A percentile compares a stretch with the other conserved stretches of the same genome.
Conservation (phyloP, 2,888 invertebrate genomes). For the Clusia tigrina region DNA sequence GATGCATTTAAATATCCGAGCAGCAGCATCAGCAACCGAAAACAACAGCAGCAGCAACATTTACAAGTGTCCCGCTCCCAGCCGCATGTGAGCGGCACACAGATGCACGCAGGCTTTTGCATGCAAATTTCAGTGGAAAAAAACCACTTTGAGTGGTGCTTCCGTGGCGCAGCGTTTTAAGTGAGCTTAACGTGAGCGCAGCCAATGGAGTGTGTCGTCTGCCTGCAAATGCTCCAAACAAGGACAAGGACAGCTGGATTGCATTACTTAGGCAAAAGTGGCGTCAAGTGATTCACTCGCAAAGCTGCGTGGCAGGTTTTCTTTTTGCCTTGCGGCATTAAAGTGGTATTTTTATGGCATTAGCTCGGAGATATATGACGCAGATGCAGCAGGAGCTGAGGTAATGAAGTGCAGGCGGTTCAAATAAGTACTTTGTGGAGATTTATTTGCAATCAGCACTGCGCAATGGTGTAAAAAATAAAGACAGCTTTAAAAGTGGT, state of each 20-base stretch:
- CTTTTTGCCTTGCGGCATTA: background rate
- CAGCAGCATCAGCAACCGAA: constrained; percentile 32
- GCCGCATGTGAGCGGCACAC: constrained; percentile 11
- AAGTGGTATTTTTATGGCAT: constrained; percentile 12
- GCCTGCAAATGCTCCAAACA: constrained; percentile 6
- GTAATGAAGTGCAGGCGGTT: too few species aligned
- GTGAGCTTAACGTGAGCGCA: constrained; percentile 14
- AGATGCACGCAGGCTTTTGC: constrained; percentile 29
- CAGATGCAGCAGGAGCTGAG: too few species aligned
- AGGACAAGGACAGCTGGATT: constrained; percentile 13
- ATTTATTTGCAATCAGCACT: background rate
- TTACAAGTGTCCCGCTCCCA: background rate
- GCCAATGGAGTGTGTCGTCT: constrained; percentile 12
- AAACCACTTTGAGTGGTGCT: constrained; percentile 24
- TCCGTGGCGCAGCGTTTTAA: constrained; percentile 13
- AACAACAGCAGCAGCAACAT: background rate
- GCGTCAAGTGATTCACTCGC: too few species aligned
- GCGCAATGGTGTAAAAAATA: too few species aligned
- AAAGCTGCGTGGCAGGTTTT: background rate
- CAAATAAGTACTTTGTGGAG: background rate
- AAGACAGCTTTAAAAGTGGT: too few species aligned
- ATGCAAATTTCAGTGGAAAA: constrained; percentile 11
- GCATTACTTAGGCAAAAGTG: background rate
- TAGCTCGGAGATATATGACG: background rate
- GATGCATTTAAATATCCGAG: constrained; percentile 53